These are phyloP conservation scores for Trilocha varians DNA, from an alignment of 2,888 invertebrate genomes.

Conservation along the genomic window DNA sequence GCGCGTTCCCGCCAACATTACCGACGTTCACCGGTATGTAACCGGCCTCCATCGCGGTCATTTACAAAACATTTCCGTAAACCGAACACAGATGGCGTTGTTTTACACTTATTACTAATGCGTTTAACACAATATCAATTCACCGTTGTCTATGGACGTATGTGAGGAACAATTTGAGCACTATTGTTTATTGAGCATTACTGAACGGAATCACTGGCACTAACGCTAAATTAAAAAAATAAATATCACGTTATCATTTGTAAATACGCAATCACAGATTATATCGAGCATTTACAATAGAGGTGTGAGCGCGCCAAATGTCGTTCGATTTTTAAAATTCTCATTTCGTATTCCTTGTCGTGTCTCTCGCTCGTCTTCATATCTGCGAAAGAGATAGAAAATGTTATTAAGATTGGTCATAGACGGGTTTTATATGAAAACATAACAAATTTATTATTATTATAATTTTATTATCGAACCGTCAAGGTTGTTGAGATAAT, in stretches of 20 bases:
- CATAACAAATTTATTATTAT: slow-evolving; percentile 1
- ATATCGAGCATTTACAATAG: slow-evolving; percentile 8
- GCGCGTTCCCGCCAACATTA: slow-evolving; percentile 23
- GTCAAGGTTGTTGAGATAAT: slow-evolving; percentile 6
- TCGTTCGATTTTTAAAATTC: slow-evolving; percentile 18
- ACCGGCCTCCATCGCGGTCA: slow-evolving; percentile 62
- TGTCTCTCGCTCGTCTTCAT: slow-evolving; percentile 24
- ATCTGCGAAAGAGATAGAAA: slow-evolving; percentile 48
- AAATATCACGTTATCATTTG: slow-evolving; percentile 4
- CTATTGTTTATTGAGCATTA: slow-evolving; percentile 22
- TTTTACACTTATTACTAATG: slow-evolving; percentile 3
- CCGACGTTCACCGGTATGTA: slow-evolving; percentile 52
- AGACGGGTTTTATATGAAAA: background rate
- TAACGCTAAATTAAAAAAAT: background rate
- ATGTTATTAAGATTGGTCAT: slow-evolving; percentile 23
- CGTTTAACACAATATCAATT: slow-evolving; percentile 30
- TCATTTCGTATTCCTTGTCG: slow-evolving; percentile 13
- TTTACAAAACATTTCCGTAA: slow-evolving; percentile 32
- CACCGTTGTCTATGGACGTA: slow-evolving; percentile 40
- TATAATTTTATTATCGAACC: slow-evolving; percentile 5
- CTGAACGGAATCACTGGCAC: slow-evolving; percentile 19
- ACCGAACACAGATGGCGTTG: slow-evolving; percentile 47
- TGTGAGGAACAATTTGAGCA: slow-evolving; percentile 35
- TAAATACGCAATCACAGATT: slow-evolving; percentile 16
- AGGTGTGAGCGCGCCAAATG: slow-evolving; percentile 22